phyloP scores from a whole-genome alignment of 2,888 invertebrate species.

The Epistrophe grossulariae region DNA sequence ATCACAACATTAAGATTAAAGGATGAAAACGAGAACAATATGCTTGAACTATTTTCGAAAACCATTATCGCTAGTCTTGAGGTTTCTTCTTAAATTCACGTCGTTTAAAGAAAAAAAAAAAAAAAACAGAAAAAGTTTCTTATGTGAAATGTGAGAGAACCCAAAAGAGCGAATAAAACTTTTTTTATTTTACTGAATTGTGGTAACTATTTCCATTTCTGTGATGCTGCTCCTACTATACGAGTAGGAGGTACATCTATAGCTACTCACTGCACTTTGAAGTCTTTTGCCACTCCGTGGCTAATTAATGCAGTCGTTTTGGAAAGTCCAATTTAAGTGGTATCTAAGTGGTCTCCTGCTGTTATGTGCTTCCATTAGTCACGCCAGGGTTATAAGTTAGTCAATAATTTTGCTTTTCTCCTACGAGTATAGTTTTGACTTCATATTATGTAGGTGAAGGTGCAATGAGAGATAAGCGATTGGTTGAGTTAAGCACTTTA shows the following conservation, averaged over 20 bases:
- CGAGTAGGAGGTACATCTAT: neutral
- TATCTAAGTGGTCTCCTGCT: slow-evolving; percentile 20
- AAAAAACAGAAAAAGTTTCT: neutral
- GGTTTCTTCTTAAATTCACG: slow-evolving; percentile 11
- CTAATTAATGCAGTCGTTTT: slow-evolving; percentile 65
- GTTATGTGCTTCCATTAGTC: slow-evolving; percentile 45
- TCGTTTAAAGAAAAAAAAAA: slow-evolving; percentile 4
- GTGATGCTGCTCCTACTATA: neutral
- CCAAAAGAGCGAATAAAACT: slow-evolving; percentile 27
- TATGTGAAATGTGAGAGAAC: neutral
- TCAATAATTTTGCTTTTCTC: slow-evolving; percentile 6
- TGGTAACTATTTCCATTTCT: slow-evolving; percentile 35
- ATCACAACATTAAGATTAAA: slow-evolving; percentile 13
- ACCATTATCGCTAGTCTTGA: slow-evolving; percentile 8
- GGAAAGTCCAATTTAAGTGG: slow-evolving; percentile 39
- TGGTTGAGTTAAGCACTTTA: slow-evolving; percentile 23
- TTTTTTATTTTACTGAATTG: slow-evolving; percentile 24
- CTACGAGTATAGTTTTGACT: slow-evolving; percentile 1
- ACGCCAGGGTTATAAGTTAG: slow-evolving; percentile 42
- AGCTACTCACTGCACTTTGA: slow-evolving; percentile 14
- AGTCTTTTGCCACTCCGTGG: slow-evolving; percentile 18
- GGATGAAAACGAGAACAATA: slow-evolving; percentile 1
- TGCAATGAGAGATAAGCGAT: slow-evolving; percentile 31
- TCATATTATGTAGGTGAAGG: no score
- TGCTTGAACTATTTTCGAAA: slow-evolving; percentile 28